Percentiles rank a stretch among this genome's conserved stretches.
Conservation (phyloP, 2,113 vertebrate species). For the Platysternon megacephalum region DNA sequence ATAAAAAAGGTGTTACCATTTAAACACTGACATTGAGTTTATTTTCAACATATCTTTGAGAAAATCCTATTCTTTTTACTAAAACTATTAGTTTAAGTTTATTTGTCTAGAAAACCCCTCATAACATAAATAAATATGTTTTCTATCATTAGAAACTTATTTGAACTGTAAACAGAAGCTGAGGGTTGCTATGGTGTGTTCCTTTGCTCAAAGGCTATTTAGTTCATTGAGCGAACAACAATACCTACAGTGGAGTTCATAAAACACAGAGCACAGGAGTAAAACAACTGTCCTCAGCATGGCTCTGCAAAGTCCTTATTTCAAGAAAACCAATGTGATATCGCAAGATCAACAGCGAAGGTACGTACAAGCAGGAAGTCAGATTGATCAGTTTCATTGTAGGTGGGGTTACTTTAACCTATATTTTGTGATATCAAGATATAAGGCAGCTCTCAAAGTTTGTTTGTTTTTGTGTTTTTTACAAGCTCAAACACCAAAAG, state of each 20-base stretch:
- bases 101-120: slow-evolving; percentile 33
- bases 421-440: not conserved
- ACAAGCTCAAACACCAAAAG: not conserved
- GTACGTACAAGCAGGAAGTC: not conserved
- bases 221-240: slow-evolving; percentile 41
- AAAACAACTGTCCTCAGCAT: slow-evolving; percentile 10
- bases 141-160: not conserved
- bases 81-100: not conserved
- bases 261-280: slow-evolving; percentile 2
- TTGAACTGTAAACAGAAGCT: slow-evolving; percentile 57
- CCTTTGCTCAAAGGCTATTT: slow-evolving; percentile 54
- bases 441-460: not conserved
- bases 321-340: not conserved
- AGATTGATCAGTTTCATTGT: not conserved
- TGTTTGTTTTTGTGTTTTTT: not conserved
- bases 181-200: slow-evolving; percentile 65
- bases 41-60: slow-evolving; percentile 8
- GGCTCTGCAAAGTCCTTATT: not conserved
- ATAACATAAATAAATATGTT: slow-evolving; percentile 19
- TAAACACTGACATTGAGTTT: not conserved
- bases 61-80: slow-evolving; percentile 12
- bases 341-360: not conserved
- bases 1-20: not conserved
- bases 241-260: not conserved
- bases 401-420: not conserved